Base-by-base conservation (phyloP, 2,113 vertebrate species). In the Pseudolaguvia tuberculata region DNA sequence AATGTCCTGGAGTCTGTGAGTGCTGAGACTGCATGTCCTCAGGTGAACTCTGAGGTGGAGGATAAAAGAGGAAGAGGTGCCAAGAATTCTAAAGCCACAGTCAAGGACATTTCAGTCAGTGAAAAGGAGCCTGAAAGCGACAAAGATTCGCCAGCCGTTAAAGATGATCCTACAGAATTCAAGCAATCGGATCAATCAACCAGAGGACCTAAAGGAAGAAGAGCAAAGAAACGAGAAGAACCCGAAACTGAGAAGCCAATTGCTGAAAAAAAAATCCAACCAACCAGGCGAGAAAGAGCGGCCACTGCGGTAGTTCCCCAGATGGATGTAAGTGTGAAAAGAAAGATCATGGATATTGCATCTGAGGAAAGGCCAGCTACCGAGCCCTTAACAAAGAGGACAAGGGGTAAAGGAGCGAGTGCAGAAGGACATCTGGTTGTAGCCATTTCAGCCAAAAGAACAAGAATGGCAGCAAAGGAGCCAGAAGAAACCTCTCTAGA, bases 131-230 rank as follows among this genome's bases (percentile, higher is more conserved):
- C 27, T 15, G 51, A 27, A 12, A 21, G 29, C 23, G 27, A 27
- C 15, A 67, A 67, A 18, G 66, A 7, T 1, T 42, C 82, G 15
- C 63, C 80, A 15, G 21, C 2, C 0, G 62, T 51, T 27, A 45
- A 70, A n/a, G 56, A 51, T 2, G 20, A 52, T 56, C 12, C 59
- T 23, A 12, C 59, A 23, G 52, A 76, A 1, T 13, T 21, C 7
- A 45, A 88, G 56, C 55, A 25, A 0, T 82, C 20, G 9, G 59
- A 73, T 51, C 31, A 15, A 21, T 39, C 55, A 57, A 68, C 81
- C 7, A 88, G 81, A 84, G 72, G 77, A 14, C 56, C 83, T 25
- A 83, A 80, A 80, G 88, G 87, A 25, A 85, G 86, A 83, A 9
- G 72, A 1, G 80, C 71, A 10, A 90, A 81, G 59, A 87, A 88